A percentile compares a stretch with the other conserved stretches of the same genome.
These are phyloP conservation scores for Goniozus legneri DNA, from an alignment of 1,140 invertebrate species.

Conservation along the genomic window DNA sequence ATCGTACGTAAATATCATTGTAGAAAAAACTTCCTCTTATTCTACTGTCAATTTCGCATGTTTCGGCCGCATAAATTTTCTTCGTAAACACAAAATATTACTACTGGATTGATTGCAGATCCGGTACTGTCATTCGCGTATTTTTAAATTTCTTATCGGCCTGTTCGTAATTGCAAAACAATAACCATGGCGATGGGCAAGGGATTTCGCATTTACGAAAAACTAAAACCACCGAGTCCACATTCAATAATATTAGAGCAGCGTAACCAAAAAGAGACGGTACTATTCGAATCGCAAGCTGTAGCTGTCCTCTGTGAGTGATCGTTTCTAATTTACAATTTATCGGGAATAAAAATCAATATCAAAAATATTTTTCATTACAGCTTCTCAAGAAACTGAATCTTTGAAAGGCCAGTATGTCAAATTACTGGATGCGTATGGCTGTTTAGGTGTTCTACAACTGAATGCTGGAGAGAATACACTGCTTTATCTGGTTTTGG, in stretches of 20 bases:
- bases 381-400: slow-evolving; percentile 78
- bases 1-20: too few relatives aligned
- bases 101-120: too few relatives aligned
- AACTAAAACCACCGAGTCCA: slow-evolving; percentile 77
- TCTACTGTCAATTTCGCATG: too few relatives aligned
- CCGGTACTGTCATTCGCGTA: too few relatives aligned
- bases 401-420: slow-evolving; percentile 83
- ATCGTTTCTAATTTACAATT: background rate
- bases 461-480: slow-evolving; percentile 80
- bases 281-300: slow-evolving; percentile 88
- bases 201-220: slow-evolving; percentile 85
- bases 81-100: too few relatives aligned
- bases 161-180: background rate
- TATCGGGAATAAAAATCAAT: background rate
- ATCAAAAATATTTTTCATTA: slow-evolving; percentile 22
- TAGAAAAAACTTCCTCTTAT: too few relatives aligned
- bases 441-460: slow-evolving; percentile 86
- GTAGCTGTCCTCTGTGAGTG: slow-evolving; percentile 78
- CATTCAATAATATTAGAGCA: slow-evolving; percentile 88
- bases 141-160: too few relatives aligned
- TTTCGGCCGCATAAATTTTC: too few relatives aligned
- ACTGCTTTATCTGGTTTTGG: slow-evolving; percentile 82
- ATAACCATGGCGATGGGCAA: slow-evolving; percentile 86
- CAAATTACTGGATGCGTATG: slow-evolving; percentile 88
- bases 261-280: slow-evolving; percentile 77